Conservation (phyloP, 2,797 vertebrate species). For the Orestias chungarensis region DNA sequence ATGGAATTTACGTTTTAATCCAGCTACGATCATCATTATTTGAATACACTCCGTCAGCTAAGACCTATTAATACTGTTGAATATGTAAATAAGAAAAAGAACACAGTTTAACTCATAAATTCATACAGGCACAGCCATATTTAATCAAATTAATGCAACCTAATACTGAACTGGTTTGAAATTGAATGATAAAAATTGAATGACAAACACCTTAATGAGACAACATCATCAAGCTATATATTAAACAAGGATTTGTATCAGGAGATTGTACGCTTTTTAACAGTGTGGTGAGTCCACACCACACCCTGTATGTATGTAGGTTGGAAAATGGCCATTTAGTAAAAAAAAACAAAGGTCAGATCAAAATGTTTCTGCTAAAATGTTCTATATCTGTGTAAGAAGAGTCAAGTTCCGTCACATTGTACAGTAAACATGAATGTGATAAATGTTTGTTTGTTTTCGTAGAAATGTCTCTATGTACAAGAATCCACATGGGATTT, state of each 20-base stretch:
- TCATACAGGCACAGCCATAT: conserved; percentile 20
- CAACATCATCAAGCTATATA: conserved; percentile 16
- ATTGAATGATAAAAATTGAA: conserved; percentile 15
- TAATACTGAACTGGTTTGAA: conserved; percentile 14
- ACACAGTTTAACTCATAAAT: neutral
- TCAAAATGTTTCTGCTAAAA: conserved; percentile 32
- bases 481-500: conserved; percentile 17
- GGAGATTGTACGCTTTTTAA: conserved; percentile 35
- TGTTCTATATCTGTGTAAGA: conserved; percentile 11
- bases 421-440: conserved; percentile 10
- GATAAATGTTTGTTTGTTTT: conserved; percentile 15
- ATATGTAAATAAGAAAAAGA: conserved; percentile 22
- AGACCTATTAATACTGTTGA: conserved; percentile 25
- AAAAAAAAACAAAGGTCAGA: conserved; percentile 36
- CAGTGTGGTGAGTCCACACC: conserved; percentile 33
- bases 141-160: conserved; percentile 36
- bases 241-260: conserved; percentile 12
- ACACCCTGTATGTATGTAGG: conserved; percentile 36
- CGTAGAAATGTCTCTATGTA: conserved; percentile 41
- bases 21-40: conserved; percentile 9
- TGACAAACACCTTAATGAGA: conserved; percentile 18
- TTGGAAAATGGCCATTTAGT: conserved; percentile 39
- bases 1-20: conserved; percentile 16
- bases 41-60: conserved; percentile 39
- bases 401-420: conserved; percentile 20